Base-by-base conservation (phyloP, 2,888 invertebrate genomes). In the Chrysomela aeneicollis region DNA sequence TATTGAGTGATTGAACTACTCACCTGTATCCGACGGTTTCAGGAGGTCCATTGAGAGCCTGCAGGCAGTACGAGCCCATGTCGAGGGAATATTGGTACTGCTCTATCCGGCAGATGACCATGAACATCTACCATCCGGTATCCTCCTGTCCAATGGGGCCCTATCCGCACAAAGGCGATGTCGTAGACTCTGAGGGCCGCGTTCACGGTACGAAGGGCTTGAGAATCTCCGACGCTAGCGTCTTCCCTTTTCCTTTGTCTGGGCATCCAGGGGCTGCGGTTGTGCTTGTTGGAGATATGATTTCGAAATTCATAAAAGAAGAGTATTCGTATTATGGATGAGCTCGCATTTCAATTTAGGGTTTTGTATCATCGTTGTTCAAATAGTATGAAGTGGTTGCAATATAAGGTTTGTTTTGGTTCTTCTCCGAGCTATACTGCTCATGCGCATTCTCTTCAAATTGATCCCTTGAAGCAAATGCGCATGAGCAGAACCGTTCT, bases 31-130 rank as follows among this genome's bases (percentile, higher is more conserved):
- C n/a, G n/a, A n/a, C n/a, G n/a, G n/a, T n/a, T n/a, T 15, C 15
- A 42, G 42, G 42, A 15, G 68, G 65, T 5, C 70, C 70, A n/a
- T 47, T 70, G 30, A 59, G 58, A 32, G 83, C 82, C 0, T 90
- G 89, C 76, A 81, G 79, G 19, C 63, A 77, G 0, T 67, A 81
- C 9, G 61, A 67, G 6, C 87, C 87, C 63, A 86, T 85, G 67
- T 83, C 86, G 0, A 89, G 89, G 64, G 86, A 86, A 26, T 91
- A 90, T 75, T 90, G 91, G 89, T 86, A 87, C 64, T 92, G 91
- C 77, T 87, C 88, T 17, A 70, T 78, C 12, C 59, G 70, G 2
- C 68, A 68, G 47, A 57, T 70, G 57, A 63, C 63, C n/a, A 37
- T 64, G 52, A 51, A 64, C 26, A 50, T 66, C 10, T 70, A 63